Conservation (phyloP, 2,113 vertebrate species). For the Cathartes aura region DNA sequence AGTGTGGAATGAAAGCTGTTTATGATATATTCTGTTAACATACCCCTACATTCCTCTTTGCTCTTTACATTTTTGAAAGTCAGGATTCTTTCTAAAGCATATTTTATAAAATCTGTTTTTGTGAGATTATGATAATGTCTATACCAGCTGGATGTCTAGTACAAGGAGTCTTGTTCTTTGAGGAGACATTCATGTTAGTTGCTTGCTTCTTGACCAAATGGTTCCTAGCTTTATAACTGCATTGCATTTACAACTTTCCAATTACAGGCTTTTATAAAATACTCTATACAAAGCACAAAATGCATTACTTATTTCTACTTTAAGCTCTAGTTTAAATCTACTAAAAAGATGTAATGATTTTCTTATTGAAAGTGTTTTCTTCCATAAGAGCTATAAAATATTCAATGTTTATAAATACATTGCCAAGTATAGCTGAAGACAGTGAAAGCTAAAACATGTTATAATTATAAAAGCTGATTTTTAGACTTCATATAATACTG, state of each 20-base stretch:
- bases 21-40: slow-evolving; percentile 18
- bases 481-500: neutral
- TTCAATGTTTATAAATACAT: slow-evolving; percentile 40
- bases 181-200: neutral
- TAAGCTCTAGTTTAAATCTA: neutral
- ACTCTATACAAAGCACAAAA: neutral
- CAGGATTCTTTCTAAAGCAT: slow-evolving; percentile 29
- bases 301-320: neutral
- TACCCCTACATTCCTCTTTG: neutral
- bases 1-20: neutral
- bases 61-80: slow-evolving; percentile 39
- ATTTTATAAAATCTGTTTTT: slow-evolving; percentile 58
- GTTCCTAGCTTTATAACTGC: neutral
- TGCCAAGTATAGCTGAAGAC: neutral
- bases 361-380: neutral
- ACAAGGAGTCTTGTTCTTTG: slow-evolving; percentile 37
- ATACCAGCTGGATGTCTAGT: slow-evolving; percentile 49
- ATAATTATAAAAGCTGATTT: neutral
- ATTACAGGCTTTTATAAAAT: neutral
- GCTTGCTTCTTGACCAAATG: slow-evolving; percentile 54
- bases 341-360: neutral
- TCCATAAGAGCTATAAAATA: neutral
- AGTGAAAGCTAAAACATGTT: neutral
- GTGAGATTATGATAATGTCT: slow-evolving; percentile 41
- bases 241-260: neutral